Evolutionary conservation across 2,113 vertebrate genomes (phyloP), one percentile per base, ranked within the genome.

Genomic region (Vombatus ursinus): DNA sequence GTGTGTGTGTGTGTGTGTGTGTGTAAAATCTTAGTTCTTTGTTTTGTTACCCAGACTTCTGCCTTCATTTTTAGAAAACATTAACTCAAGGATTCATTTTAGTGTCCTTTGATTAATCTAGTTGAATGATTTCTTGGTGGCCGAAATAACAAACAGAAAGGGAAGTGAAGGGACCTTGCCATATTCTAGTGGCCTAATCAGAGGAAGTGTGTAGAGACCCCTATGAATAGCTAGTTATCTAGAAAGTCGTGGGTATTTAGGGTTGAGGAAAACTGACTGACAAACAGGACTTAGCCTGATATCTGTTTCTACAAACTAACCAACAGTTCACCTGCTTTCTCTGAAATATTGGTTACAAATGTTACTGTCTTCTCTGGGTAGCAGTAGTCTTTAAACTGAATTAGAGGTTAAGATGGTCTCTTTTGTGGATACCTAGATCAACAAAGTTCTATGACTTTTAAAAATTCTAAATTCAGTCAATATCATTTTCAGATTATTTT

Each of bases 41-140:
- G 54, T 96, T 93, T 96, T 94, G 54, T 90, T 96, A 51, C 77
- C 93, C 50, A 53, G 61, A 92, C 28, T 96, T 95, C 96, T 23
- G 1, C 50, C 12, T 57, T 91, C 44, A 95, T 94, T 77, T 49
- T 26, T 94, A 77, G 94, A 95, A 96, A 95, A 84, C 89, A 90
- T 28, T 96, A 90, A 0, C 68, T 94, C 11, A 2, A 51, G 90
- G 52, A 95, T 93, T 93, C 95, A 93, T 97, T 98, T 96, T 93
- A 90, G 91, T 89, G 94, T 95, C 68, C 93, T 95, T 93, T 93
- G 68, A 94, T 91, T 96, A 92, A 93, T 50, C 48, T 90, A 68
- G 49, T 92, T 89, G 44, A n/a, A 84, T 89, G 94, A 90, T 96
- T 98, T 98, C 95, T 98, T 95, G 96, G 93, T 97, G 31, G 92